These are phyloP conservation scores for Orchestia grillus DNA, from an alignment of 1,140 invertebrate genomes.

Conservation along the genomic window DNA sequence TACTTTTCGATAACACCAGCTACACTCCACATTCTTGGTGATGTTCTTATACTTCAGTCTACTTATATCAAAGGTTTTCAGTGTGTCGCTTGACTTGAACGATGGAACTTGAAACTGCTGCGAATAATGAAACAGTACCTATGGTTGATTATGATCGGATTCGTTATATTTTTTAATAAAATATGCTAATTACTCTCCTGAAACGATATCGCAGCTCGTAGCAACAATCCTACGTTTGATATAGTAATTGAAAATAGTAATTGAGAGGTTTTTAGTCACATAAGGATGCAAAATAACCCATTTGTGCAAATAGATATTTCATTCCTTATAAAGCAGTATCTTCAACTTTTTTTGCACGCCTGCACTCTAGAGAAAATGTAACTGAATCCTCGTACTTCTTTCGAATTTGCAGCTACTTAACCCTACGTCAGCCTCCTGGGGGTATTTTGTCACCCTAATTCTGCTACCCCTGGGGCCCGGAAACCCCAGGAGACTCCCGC, in stretches of 20 bases:
- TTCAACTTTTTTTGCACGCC: too few species aligned
- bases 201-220: background rate
- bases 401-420: too few species aligned
- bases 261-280: background rate
- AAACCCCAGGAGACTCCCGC: too few species aligned
- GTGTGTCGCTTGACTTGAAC: background rate
- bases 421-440: too few species aligned
- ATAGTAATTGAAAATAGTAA: background rate
- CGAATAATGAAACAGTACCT: background rate
- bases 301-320: background rate
- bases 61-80: background rate
- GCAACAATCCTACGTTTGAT: background rate
- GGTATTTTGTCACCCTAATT: too few species aligned
- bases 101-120: background rate
- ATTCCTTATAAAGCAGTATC: background rate
- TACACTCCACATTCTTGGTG: background rate
- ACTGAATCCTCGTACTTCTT: too few species aligned
- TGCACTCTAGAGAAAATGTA: too few species aligned
- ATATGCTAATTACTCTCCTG: background rate
- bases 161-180: background rate
- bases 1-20: background rate
- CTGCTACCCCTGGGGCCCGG: too few species aligned
- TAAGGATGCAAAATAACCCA: background rate
- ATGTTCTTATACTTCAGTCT: background rate
- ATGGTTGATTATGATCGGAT: background rate